phyloP scores from a whole-genome alignment of 2,888 invertebrate species.

The Mesorhabditis sp. region DNA sequence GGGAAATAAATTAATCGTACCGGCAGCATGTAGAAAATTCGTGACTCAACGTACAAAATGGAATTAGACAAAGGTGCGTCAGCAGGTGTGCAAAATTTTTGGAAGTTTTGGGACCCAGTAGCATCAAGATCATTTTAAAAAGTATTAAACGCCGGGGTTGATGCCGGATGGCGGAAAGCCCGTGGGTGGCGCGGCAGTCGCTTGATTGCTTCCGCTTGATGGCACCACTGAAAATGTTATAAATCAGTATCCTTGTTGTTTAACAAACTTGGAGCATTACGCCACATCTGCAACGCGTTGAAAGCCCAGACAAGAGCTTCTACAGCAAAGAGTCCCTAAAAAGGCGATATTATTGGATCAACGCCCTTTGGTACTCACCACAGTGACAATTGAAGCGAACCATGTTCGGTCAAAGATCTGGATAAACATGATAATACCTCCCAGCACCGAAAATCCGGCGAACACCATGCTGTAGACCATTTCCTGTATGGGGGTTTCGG shows the following conservation, averaged over 20 bases:
- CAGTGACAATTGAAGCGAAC: not conserved
- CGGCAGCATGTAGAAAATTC: too few relatives aligned
- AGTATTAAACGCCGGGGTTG: not conserved
- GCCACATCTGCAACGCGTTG: not conserved
- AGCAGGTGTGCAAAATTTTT: too few relatives aligned
- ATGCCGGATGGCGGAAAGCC: not conserved
- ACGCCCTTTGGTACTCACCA: not conserved
- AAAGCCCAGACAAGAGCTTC: not conserved
- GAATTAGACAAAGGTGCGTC: too few relatives aligned
- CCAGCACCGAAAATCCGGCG: not conserved
- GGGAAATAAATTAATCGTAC: too few relatives aligned
- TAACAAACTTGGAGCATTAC: not conserved
- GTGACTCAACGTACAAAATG: too few relatives aligned
- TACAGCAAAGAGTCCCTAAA: not conserved
- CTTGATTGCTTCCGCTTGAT: not conserved
- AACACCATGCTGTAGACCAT: constrained; percentile 1
- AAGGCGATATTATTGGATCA: not conserved
- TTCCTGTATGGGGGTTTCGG: not conserved
- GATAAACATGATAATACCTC: not conserved
- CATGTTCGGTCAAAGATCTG: not conserved
- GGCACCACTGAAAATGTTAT: too few relatives aligned
- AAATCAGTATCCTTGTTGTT: not conserved
- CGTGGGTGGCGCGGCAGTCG: not conserved
- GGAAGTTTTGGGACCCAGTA: too few relatives aligned
- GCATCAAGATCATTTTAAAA: too few relatives aligned